phyloP scores from a whole-genome alignment of 2,113 vertebrate species.

The Todiramphus saurophagus region DNA sequence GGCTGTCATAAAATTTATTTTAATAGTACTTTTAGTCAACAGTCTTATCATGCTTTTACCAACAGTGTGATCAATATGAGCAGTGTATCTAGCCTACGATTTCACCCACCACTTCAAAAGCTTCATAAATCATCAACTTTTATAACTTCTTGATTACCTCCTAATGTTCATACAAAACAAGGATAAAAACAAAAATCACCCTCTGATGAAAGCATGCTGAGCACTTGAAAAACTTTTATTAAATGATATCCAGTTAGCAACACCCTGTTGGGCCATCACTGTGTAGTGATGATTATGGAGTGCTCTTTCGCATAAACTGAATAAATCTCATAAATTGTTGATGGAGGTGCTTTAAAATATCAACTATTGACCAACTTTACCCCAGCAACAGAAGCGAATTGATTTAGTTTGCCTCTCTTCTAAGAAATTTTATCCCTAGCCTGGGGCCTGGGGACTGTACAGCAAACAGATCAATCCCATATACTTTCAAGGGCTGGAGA shows the following conservation, averaged over 20 bases:
- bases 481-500: constrained; percentile 14
- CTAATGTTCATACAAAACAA: constrained; percentile 67
- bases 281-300: constrained; percentile 67
- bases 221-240: constrained; percentile 73
- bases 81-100: constrained; percentile 43
- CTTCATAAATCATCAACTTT: constrained; percentile 74
- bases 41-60: constrained; percentile 60
- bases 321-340: constrained; percentile 71
- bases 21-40: constrained; percentile 60
- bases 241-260: constrained; percentile 71
- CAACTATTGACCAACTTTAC: constrained; percentile 58
- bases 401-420: constrained; percentile 54
- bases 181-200: constrained; percentile 73
- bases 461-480: constrained; percentile 48
- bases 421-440: constrained; percentile 50
- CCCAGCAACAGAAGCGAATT: constrained; percentile 54
- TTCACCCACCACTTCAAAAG: constrained; percentile 62
- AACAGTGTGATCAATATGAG: constrained; percentile 58
- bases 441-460: constrained; percentile 11
- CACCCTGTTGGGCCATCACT: constrained; percentile 69
- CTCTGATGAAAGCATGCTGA: constrained; percentile 71
- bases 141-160: constrained; percentile 74
- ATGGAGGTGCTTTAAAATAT: constrained; percentile 61
- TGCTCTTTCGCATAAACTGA: constrained; percentile 69
- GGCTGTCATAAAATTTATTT: constrained; percentile 35